phyloP scores from a whole-genome alignment of 2,113 vertebrate genomes.

The Promerops cafer region DNA sequence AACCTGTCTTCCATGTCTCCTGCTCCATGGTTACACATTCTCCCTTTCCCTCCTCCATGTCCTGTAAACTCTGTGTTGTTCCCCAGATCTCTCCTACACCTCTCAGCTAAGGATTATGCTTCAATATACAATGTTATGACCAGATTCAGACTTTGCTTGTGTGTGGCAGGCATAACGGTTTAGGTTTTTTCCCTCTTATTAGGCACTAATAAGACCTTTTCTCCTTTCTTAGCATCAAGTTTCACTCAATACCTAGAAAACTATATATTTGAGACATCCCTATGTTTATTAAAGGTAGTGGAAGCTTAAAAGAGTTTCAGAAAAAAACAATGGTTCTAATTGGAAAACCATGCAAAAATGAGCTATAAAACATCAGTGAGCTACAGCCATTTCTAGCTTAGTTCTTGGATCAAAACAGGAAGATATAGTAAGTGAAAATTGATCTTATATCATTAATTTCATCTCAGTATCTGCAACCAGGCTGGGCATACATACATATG shows the following conservation, averaged over 20 bases:
- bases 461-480: background rate
- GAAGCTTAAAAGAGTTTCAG: background rate
- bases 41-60: background rate
- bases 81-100: background rate
- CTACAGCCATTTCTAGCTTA: background rate
- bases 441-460: background rate
- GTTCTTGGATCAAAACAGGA: background rate
- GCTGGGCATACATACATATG: background rate
- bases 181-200: accelerated
- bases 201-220: background rate
- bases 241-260: background rate
- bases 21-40: background rate
- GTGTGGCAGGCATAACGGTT: background rate
- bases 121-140: background rate
- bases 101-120: background rate
- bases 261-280: background rate
- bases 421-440: background rate
- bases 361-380: background rate
- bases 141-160: background rate
- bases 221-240: background rate
- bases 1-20: background rate
- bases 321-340: background rate
- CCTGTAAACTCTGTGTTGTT: background rate
- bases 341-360: background rate
- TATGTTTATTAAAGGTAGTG: background rate